Conservation (phyloP, 1,140 invertebrate genomes). For the Neelides sp. region DNA sequence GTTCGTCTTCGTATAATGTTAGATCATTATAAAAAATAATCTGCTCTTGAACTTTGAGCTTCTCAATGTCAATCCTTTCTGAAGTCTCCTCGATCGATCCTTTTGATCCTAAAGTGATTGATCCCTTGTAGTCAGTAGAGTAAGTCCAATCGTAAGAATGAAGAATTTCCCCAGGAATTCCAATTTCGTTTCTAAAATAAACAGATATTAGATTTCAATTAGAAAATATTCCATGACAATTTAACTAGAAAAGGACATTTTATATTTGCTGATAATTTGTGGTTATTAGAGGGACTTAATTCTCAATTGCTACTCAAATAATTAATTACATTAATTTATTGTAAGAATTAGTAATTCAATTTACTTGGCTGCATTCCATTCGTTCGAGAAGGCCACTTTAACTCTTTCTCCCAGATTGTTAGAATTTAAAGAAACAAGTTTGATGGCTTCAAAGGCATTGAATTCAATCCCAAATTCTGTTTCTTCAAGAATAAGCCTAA, state of each 20-base stretch:
- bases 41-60: slow-evolving; percentile 75
- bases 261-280: no score
- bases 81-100: slow-evolving; percentile 41
- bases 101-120: slow-evolving; percentile 43
- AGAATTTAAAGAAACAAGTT: no score
- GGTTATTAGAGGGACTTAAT: no score
- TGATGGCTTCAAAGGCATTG: slow-evolving; percentile 78
- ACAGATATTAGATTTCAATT: slow-evolving; percentile 6
- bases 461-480: slow-evolving; percentile 66
- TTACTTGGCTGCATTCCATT: slow-evolving; percentile 72
- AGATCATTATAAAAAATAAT: slow-evolving; percentile 92
- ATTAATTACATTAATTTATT: slow-evolving; percentile 8
- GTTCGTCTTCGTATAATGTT: slow-evolving; percentile 91
- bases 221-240: slow-evolving; percentile 4
- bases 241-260: no score
- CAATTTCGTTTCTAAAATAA: slow-evolving; percentile 40
- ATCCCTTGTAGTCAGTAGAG: slow-evolving; percentile 83
- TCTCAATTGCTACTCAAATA: neutral
- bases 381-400: slow-evolving; percentile 74
- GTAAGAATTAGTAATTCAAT: neutral
- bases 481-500: slow-evolving; percentile 50
- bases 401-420: no score
- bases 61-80: slow-evolving; percentile 76
- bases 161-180: slow-evolving; percentile 57
- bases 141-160: slow-evolving; percentile 98